Conservation (phyloP, 1,140 invertebrate genomes). For the Drosophila neocordata region DNA sequence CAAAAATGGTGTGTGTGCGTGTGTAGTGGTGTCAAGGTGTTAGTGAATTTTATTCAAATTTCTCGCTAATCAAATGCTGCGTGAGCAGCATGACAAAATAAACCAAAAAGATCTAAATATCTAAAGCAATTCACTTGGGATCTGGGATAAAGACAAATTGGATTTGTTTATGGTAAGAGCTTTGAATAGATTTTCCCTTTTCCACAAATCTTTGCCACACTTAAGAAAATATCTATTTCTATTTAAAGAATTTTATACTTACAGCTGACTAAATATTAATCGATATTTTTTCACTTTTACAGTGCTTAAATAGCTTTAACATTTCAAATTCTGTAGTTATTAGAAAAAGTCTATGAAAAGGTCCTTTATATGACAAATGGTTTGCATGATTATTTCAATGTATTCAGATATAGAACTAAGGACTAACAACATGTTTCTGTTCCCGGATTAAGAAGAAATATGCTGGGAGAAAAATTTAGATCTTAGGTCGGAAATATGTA, state of each 20-base stretch:
- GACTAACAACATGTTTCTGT: too few relatives aligned
- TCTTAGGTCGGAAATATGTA: too few relatives aligned
- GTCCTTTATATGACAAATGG: too few relatives aligned
- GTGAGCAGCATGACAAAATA: conserved; percentile 60
- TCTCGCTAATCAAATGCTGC: conserved; percentile 73
- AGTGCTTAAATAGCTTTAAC: too few relatives aligned
- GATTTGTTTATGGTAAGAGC: conserved; percentile 2
- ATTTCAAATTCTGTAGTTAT: too few relatives aligned
- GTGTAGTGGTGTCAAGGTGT: conserved; percentile 47
- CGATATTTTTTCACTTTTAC: background rate
- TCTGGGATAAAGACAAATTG: conserved; percentile 13
- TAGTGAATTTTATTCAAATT: conserved; percentile 80
- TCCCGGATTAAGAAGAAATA: too few relatives aligned
- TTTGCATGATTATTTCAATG: too few relatives aligned
- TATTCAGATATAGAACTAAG: too few relatives aligned
- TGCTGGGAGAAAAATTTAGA: too few relatives aligned
- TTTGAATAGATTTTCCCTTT: conserved; percentile 1
- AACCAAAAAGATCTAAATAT: conserved; percentile 21
- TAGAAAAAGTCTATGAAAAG: too few relatives aligned
- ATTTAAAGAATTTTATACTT: background rate
- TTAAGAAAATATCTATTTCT: background rate
- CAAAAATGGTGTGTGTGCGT: background rate
- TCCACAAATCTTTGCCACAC: background rate
- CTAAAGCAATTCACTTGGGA: conserved; percentile 37
- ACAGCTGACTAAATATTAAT: background rate